phyloP scores from a whole-genome alignment of 2,113 vertebrate genomes.

The Procapra przewalskii region DNA sequence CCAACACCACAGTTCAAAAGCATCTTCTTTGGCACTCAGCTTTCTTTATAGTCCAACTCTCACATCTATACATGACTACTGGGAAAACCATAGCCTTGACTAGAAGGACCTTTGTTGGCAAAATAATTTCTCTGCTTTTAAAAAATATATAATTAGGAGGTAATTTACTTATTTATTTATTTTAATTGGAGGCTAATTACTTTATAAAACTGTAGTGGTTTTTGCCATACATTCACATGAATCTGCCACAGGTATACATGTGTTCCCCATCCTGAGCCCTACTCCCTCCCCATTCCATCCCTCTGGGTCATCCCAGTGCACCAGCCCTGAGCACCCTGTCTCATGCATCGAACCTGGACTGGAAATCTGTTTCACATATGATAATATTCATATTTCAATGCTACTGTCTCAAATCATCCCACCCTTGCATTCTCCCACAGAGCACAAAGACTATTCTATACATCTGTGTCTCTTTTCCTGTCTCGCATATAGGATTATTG shows the following conservation, averaged over 20 bases:
- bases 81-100: neutral
- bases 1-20: neutral
- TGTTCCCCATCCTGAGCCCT: neutral
- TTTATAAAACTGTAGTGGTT: neutral
- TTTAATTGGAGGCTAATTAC: neutral
- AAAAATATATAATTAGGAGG: neutral
- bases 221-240: neutral
- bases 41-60: neutral
- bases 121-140: neutral
- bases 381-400: neutral
- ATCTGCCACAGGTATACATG: neutral
- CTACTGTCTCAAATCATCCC: neutral
- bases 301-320: neutral
- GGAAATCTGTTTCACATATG: neutral
- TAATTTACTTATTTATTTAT: neutral
- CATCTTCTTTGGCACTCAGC: neutral
- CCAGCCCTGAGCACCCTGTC: neutral
- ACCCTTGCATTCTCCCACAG: neutral
- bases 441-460: neutral
- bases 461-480: neutral
- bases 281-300: neutral
- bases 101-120: neutral
- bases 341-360: neutral
- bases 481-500: fast-evolving
- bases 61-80: neutral